phyloP scores from a whole-genome alignment of 2,888 invertebrate genomes.

The Trissoscelio sp. region DNA sequence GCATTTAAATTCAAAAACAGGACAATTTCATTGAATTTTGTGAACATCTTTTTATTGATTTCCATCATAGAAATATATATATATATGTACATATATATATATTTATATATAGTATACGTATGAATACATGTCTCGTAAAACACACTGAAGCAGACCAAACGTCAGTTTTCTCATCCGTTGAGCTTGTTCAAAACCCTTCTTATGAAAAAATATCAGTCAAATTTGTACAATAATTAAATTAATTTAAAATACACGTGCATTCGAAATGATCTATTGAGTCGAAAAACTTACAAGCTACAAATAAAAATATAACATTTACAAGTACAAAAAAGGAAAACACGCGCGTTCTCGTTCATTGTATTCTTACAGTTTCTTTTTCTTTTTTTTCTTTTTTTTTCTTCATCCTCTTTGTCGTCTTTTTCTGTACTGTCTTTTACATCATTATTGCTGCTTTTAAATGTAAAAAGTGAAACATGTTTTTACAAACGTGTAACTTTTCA shows the following conservation, averaged over 20 bases:
- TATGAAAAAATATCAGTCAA: slow-evolving; percentile 68
- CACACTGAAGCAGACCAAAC: slow-evolving; percentile 65
- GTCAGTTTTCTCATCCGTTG: slow-evolving; percentile 66
- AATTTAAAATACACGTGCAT: slow-evolving; percentile 62
- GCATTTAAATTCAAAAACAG: slow-evolving; percentile 33
- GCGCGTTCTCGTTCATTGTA: slow-evolving; percentile 40
- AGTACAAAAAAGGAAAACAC: slow-evolving; percentile 64
- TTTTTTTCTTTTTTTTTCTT: slow-evolving; percentile 1
- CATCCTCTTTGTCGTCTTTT: not conserved
- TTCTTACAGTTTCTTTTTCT: slow-evolving; percentile 7
- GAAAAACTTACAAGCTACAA: slow-evolving; percentile 57
- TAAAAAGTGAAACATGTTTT: slow-evolving; percentile 58
- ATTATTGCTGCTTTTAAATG: slow-evolving; percentile 59
- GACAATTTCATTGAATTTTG: slow-evolving; percentile 47
- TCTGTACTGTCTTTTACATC: slow-evolving; percentile 19
- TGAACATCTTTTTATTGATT: slow-evolving; percentile 55
- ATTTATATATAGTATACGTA: slow-evolving; percentile 26
- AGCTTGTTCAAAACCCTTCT: slow-evolving; percentile 59
- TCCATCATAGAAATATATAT: slow-evolving; percentile 41
- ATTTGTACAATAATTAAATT: slow-evolving; percentile 65
- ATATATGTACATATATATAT: slow-evolving; percentile 6
- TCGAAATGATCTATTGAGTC: slow-evolving; percentile 54
- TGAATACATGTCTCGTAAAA: slow-evolving; percentile 48
- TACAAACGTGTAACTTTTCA: slow-evolving; percentile 44
- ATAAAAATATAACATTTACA: slow-evolving; percentile 60